A percentile compares a stretch with the other conserved stretches of the same genome.
phyloP scores from a whole-genome alignment of 1,140 invertebrate genomes.

The Bombus superbus region DNA sequence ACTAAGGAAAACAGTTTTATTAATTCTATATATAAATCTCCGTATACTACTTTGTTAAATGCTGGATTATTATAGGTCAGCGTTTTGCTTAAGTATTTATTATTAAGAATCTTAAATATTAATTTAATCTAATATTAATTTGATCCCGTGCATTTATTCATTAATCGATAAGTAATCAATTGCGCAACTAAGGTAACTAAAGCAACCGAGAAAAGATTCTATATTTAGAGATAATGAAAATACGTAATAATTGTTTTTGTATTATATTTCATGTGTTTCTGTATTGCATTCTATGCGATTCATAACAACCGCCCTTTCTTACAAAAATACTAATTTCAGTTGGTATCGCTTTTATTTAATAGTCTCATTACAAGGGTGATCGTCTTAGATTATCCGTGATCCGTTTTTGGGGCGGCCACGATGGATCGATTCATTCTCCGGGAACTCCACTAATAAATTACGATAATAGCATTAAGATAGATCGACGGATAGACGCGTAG shows the following conservation, averaged over 20 bases:
- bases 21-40: not conserved
- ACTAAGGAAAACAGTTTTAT: not conserved
- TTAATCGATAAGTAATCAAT: too few species aligned
- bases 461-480: slow-evolving; percentile 81
- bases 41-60: too few species aligned
- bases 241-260: too few species aligned
- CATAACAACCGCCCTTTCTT: not conserved
- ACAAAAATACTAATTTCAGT: not conserved
- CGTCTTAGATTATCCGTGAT: slow-evolving; percentile 35
- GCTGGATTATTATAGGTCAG: too few species aligned
- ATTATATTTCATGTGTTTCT: not conserved
- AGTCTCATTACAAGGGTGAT: slow-evolving; percentile 35
- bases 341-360: slow-evolving; percentile 22
- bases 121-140: too few species aligned
- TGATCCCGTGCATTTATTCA: too few species aligned
- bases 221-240: too few species aligned
- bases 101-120: too few species aligned
- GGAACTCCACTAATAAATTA: slow-evolving; percentile 80
- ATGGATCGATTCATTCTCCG: slow-evolving; percentile 77
- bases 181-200: too few species aligned
- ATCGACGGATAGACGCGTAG: slow-evolving; percentile 78
- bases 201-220: too few species aligned
- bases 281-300: not conserved
- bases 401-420: slow-evolving; percentile 56
- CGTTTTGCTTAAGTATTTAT: too few species aligned